Evolutionary conservation across 2,888 invertebrate species (phyloP).

Genomic region (Drosophila atripex): DNA sequence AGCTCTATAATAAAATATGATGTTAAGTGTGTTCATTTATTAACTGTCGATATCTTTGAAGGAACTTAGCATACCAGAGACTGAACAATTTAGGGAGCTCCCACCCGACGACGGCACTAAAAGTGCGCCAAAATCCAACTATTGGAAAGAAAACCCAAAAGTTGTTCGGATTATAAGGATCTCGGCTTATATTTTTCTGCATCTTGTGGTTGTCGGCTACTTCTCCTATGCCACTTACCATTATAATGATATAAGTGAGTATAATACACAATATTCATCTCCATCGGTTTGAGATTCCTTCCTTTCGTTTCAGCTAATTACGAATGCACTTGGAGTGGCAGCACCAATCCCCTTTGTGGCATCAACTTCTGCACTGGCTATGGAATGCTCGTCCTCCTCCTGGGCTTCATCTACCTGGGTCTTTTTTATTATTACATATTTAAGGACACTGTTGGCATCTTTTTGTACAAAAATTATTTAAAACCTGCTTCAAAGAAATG

Average conservation of each 20-base stretch:
- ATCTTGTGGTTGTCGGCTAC: slow-evolving; percentile 74
- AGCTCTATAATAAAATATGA: slow-evolving; percentile 10
- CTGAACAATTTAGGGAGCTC: slow-evolving; percentile 48
- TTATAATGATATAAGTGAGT: slow-evolving; percentile 76
- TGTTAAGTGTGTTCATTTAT: background rate
- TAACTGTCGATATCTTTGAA: slow-evolving; percentile 27
- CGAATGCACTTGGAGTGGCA: slow-evolving; percentile 42
- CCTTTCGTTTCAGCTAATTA: slow-evolving; percentile 42
- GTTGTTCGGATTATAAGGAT: slow-evolving; percentile 47
- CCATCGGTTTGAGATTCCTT: background rate
- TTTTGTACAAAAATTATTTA: slow-evolving; percentile 58
- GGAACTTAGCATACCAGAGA: slow-evolving; percentile 16
- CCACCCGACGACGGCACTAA: background rate
- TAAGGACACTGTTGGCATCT: slow-evolving; percentile 85
- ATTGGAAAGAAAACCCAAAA: slow-evolving; percentile 13
- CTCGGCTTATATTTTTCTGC: slow-evolving; percentile 54
- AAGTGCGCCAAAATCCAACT: background rate
- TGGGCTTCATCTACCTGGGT: slow-evolving; percentile 86
- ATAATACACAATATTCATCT: background rate
- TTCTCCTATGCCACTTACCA: slow-evolving; percentile 82
- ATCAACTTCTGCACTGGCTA: slow-evolving; percentile 87
- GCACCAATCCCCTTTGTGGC: slow-evolving; percentile 58
- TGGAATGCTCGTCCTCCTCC: slow-evolving; percentile 88
- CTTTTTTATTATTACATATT: slow-evolving; percentile 87
- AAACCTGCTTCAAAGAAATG: slow-evolving; percentile 68